These are phyloP conservation scores for Arctocebus calabarensis DNA, from an alignment of 2,797 vertebrate species.

Conservation along the genomic window DNA sequence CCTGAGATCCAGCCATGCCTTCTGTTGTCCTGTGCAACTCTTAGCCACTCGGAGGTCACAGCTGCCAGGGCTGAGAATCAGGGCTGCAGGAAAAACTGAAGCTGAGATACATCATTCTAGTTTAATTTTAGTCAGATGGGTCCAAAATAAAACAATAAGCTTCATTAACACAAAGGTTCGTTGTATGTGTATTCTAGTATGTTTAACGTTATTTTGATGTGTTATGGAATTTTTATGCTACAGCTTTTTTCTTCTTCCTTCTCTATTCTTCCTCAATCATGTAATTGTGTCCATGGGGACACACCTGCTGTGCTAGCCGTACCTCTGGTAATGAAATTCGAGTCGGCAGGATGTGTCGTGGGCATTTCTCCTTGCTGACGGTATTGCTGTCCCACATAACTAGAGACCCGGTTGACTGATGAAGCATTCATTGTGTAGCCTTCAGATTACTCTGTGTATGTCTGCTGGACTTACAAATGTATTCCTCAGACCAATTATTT, in stretches of 20 bases:
- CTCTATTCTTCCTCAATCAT: background rate
- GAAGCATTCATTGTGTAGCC: background rate
- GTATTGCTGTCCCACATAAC: accelerated
- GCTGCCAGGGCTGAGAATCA: background rate
- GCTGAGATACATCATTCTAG: background rate
- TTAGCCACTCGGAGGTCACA: background rate
- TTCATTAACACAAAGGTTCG: background rate
- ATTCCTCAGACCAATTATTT: background rate
- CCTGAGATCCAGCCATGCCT: background rate
- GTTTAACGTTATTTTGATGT: background rate
- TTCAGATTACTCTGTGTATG: background rate
- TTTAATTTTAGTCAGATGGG: background rate
- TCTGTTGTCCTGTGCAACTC: background rate
- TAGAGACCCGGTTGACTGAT: background rate
- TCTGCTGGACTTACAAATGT: background rate
- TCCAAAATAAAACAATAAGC: background rate
- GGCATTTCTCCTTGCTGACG: background rate
- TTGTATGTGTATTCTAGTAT: background rate
- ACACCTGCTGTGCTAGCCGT: accelerated
- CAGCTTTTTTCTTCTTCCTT: background rate
- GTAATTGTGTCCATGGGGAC: background rate
- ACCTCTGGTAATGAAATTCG: background rate
- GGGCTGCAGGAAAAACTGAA: background rate
- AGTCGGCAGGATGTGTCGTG: background rate
- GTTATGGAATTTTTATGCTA: background rate